These are phyloP conservation scores for Pemphigus obesinymphae DNA, from an alignment of 1,140 invertebrate species.

Conservation along the genomic window DNA sequence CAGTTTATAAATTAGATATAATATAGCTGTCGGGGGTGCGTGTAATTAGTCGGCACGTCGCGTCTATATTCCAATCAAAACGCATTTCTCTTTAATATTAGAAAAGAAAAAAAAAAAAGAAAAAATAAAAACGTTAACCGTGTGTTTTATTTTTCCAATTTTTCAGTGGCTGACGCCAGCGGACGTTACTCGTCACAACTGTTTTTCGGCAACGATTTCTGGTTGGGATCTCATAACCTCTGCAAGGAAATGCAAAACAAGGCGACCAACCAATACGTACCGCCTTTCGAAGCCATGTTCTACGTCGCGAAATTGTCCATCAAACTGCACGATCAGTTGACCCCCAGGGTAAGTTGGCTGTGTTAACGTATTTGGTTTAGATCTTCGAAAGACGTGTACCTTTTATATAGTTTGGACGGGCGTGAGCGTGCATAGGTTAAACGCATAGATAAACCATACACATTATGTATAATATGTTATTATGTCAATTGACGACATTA, in stretches of 20 bases:
- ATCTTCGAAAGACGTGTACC: too few species aligned
- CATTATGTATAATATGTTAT: background rate
- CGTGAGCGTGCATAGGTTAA: too few species aligned
- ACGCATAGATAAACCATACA: background rate
- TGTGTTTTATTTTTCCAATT: constrained; percentile 28
- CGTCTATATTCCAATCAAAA: background rate
- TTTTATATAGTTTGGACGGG: too few species aligned
- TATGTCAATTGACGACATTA: background rate
- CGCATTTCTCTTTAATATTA: background rate
- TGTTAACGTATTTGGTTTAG: too few species aligned
- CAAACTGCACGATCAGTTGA: constrained; percentile 57
- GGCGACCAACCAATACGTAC: constrained; percentile 53
- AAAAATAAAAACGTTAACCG: too few species aligned
- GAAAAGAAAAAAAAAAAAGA: too few species aligned
- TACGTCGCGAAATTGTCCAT: constrained; percentile 63
- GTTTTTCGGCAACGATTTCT: constrained; percentile 76
- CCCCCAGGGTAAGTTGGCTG: constrained; percentile 62
- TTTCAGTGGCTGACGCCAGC: constrained; percentile 72
- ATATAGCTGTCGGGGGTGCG: too few species aligned
- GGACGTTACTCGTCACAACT: constrained; percentile 75
- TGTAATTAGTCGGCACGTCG: background rate
- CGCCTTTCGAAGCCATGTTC: constrained; percentile 61
- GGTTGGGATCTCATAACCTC: constrained; percentile 67
- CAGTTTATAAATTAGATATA: background rate
- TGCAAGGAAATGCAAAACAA: constrained; percentile 52